Conservation (phyloP, 2,113 vertebrate species). For the Nothoprocta pentlandii region DNA sequence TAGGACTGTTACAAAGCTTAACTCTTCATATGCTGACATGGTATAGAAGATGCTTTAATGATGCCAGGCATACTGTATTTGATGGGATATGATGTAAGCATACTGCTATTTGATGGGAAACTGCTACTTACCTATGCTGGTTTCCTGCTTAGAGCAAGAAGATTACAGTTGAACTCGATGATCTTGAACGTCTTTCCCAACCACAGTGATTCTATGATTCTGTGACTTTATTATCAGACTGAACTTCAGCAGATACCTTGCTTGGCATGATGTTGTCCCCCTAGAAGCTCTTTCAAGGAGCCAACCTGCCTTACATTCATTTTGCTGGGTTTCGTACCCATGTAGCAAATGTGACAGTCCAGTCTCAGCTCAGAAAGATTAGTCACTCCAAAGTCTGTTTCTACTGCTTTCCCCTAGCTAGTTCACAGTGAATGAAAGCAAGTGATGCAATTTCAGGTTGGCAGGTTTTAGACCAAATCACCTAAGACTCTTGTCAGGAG, state of each 20-base stretch:
- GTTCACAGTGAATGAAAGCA: background rate
- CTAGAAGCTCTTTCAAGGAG: background rate
- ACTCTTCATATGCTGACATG: background rate
- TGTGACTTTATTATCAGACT: background rate
- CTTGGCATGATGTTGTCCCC: background rate
- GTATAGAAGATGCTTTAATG: background rate
- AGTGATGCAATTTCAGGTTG: background rate
- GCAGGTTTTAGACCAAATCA: background rate
- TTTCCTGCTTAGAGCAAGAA: background rate
- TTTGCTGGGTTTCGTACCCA: background rate
- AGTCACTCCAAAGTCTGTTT: rapidly evolving
- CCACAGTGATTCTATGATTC: too few relatives aligned
- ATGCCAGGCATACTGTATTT: background rate
- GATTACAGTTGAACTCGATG: too few relatives aligned
- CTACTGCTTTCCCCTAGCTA: background rate
- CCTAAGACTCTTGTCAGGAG: background rate
- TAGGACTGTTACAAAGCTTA: background rate
- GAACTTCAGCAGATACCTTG: background rate
- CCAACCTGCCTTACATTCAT: background rate
- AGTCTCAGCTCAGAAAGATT: background rate
- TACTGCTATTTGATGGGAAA: background rate
- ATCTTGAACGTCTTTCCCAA: too few relatives aligned
- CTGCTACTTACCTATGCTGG: background rate
- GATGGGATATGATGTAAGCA: background rate
- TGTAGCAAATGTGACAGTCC: background rate